phyloP scores from a whole-genome alignment of 2,797 vertebrate species.

The Chloroceryle amazona region DNA sequence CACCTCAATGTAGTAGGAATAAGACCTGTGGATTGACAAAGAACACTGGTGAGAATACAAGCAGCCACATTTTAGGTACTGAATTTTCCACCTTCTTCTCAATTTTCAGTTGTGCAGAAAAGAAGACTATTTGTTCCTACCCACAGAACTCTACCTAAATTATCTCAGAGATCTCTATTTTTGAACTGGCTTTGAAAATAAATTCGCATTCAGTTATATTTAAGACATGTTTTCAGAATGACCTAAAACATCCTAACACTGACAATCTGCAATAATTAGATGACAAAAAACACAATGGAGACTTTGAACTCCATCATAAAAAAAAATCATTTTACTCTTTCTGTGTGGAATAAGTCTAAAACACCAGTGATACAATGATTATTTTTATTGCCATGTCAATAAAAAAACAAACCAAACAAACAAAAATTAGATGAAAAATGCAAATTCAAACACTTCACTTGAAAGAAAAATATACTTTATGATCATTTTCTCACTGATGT shows the following conservation, averaged over 20 bases:
- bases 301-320: background rate
- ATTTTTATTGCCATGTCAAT: slow-evolving; percentile 57
- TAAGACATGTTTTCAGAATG: background rate
- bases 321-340: slow-evolving; percentile 38
- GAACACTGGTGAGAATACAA: background rate
- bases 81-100: background rate
- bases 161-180: background rate
- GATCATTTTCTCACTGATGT: background rate
- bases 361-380: background rate
- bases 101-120: background rate
- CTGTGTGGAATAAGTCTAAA: slow-evolving; percentile 43
- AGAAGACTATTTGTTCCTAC: background rate
- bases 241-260: slow-evolving; percentile 25
- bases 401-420: slow-evolving; percentile 15
- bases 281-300: background rate
- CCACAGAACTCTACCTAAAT: background rate
- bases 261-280: slow-evolving; percentile 28
- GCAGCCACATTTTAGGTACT: background rate
- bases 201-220: background rate
- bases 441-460: slow-evolving; percentile 40
- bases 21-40: slow-evolving; percentile 85
- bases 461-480: slow-evolving; percentile 50
- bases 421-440: slow-evolving; percentile 52
- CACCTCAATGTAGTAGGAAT: slow-evolving; percentile 98
- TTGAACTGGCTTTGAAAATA: background rate